Evolutionary conservation across 2,888 invertebrate genomes (phyloP).

Genomic region (Dastarcus helophoroides): DNA sequence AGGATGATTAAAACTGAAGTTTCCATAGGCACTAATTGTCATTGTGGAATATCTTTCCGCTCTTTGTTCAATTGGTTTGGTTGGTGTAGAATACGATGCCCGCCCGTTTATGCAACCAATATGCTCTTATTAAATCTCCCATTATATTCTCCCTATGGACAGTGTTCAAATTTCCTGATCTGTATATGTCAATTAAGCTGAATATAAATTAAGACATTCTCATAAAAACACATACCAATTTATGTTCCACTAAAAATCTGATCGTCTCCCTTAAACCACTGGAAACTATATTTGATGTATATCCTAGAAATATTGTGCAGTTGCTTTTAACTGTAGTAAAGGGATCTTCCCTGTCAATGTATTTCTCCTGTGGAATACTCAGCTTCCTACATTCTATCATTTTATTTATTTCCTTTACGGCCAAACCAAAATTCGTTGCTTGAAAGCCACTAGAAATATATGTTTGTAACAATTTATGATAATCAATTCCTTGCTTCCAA

Average conservation of each 20-base stretch:
- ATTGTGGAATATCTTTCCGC: no score
- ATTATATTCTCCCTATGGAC: no score
- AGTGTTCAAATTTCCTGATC: no score
- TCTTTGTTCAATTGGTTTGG: no score
- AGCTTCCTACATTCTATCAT: conserved; percentile 72
- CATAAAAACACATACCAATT: conserved; percentile 54
- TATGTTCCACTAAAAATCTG: conserved; percentile 73
- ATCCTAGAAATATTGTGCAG: conserved; percentile 95
- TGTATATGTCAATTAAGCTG: no score
- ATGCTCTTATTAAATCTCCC: no score
- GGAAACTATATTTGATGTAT: conserved; percentile 95
- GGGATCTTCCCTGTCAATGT: conserved; percentile 63
- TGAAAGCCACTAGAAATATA: conserved; percentile 88
- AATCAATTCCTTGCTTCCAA: conserved; percentile 83
- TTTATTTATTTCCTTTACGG: conserved; percentile 81
- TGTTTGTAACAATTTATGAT: conserved; percentile 67
- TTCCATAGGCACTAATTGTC: no score
- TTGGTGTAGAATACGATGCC: no score
- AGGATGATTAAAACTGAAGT: no score
- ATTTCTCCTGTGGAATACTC: conserved; percentile 54
- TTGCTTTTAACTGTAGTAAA: conserved; percentile 64
- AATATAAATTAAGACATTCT: conserved; percentile 85
- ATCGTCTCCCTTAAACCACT: conserved; percentile 89
- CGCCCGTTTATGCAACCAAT: no score
- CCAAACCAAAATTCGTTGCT: conserved; percentile 87